These are phyloP conservation scores for Volucella inflata DNA, from an alignment of 2,888 invertebrate species.

Conservation along the genomic window DNA sequence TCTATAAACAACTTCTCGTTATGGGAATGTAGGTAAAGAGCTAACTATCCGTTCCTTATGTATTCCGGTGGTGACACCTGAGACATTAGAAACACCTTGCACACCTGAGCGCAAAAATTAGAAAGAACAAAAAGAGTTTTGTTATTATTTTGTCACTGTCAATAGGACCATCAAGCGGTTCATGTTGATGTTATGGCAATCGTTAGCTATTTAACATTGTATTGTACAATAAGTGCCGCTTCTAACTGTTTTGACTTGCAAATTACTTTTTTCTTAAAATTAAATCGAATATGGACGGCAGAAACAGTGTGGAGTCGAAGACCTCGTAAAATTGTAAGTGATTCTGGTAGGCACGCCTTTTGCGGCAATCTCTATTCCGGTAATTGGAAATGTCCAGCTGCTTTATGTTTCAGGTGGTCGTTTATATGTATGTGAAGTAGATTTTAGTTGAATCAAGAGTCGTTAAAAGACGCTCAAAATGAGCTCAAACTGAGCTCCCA, in stretches of 20 bases:
- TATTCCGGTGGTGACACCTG: slow-evolving; percentile 27
- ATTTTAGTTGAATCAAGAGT: too few species aligned
- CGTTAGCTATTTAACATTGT: background rate
- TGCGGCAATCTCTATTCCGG: too few species aligned
- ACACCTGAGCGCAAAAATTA: too few species aligned
- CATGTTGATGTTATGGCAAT: slow-evolving; percentile 15
- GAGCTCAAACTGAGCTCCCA: too few species aligned
- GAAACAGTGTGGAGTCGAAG: too few species aligned
- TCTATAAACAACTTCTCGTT: slow-evolving; percentile 14
- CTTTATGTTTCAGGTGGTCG: too few species aligned
- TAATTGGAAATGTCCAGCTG: too few species aligned
- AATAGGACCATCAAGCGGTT: slow-evolving; percentile 12
- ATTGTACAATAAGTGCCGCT: background rate
- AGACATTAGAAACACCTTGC: slow-evolving; percentile 12
- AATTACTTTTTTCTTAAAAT: too few species aligned
- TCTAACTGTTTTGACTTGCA: background rate
- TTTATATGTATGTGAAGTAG: too few species aligned
- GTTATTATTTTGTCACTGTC: background rate
- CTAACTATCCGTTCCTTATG: slow-evolving; percentile 10
- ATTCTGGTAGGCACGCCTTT: too few species aligned
- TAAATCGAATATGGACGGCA: background rate
- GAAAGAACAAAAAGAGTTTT: background rate
- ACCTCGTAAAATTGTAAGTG: too few species aligned
- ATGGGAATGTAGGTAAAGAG: slow-evolving; percentile 20
- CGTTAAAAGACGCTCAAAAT: too few species aligned